Conservation (phyloP, 2,113 vertebrate genomes). For the Pituophis catenifer region DNA sequence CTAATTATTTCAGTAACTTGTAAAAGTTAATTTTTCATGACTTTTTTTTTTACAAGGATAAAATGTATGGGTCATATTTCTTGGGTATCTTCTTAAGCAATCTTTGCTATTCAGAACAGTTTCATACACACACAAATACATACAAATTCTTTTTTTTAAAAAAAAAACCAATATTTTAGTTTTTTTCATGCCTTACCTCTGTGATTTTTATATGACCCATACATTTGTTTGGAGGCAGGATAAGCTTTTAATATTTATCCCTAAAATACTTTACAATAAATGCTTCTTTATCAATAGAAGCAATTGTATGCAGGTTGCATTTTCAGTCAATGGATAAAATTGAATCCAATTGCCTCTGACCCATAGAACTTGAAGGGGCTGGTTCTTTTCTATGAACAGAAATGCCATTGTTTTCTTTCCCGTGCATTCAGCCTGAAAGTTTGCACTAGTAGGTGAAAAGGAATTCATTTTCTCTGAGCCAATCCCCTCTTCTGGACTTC, state of each 20-base stretch:
- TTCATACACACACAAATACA: background rate
- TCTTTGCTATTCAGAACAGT: background rate
- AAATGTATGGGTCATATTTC: constrained; percentile 6
- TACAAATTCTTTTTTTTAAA: background rate
- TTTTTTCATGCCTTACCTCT: background rate
- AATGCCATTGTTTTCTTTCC: background rate
- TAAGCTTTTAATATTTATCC: constrained; percentile 1
- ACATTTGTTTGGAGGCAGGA: background rate
- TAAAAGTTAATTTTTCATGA: background rate
- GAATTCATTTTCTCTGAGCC: constrained; percentile 11
- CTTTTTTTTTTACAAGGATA: background rate
- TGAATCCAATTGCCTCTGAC: constrained; percentile 3
- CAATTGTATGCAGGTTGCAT: background rate
- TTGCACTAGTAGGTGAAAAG: constrained; percentile 1
- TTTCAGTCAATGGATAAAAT: constrained; percentile 58
- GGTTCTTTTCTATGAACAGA: constrained; percentile 1
- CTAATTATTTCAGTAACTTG: background rate
- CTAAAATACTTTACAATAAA: constrained; percentile 14
- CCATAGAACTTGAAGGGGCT: background rate
- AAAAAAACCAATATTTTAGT: background rate
- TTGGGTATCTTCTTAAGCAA: background rate
- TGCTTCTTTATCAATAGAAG: constrained; percentile 22
- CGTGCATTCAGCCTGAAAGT: background rate
- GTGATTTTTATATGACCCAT: background rate
- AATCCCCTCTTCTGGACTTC: constrained; percentile 23